Evolutionary conservation across 2,888 invertebrate species (phyloP), one percentile per base, ranked within the genome.

Genomic region (Cenopis cana): DNA sequence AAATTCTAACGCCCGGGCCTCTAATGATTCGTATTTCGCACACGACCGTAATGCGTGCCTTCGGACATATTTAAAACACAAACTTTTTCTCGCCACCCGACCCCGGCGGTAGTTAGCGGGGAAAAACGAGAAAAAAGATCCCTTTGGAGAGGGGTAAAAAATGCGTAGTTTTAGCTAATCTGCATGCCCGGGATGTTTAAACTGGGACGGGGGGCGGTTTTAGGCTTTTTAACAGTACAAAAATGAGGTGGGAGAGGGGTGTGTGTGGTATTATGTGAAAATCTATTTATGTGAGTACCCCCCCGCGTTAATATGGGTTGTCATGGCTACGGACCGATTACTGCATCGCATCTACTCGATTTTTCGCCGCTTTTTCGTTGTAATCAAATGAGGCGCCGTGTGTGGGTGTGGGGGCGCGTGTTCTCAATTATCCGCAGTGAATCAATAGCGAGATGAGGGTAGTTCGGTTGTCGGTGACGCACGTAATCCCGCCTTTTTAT

Each of bases 151-250:
- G 90, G 93, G 94, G 94, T 94, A 94, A 94, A 94, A 94, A 94
- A 94, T 94, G 94, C 94, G 94, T 94, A 94, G 94, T 94, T 94
- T 95, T 95, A 94, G 94, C 94, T 94, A 94, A 94, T 94, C 94
- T 94, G 93, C 94, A 94, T 94, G 91, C 76, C 80, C 81, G 78
- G 80, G 72, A 73, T 82, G 77, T 82, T 83, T 82, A 82, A 82
- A 82, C 77, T 76, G 77, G 81, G 83, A 73, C 80, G 78, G 71
- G 81, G 81, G 88, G 89, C 82, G 89, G 89, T 88, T 90, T 90
- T 90, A 91, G 91, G 91, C 89, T 90, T 92, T 93, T 93, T 92
- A 92, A 91, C 92, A 90, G 91, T 89, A 90, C 90, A 91, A 91
- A 91, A 92, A 91, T 91, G 90, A 86, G 84, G 82, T 77, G 80